phyloP scores from a whole-genome alignment of 2,888 invertebrate genomes.

The Melanchra persicariae region DNA sequence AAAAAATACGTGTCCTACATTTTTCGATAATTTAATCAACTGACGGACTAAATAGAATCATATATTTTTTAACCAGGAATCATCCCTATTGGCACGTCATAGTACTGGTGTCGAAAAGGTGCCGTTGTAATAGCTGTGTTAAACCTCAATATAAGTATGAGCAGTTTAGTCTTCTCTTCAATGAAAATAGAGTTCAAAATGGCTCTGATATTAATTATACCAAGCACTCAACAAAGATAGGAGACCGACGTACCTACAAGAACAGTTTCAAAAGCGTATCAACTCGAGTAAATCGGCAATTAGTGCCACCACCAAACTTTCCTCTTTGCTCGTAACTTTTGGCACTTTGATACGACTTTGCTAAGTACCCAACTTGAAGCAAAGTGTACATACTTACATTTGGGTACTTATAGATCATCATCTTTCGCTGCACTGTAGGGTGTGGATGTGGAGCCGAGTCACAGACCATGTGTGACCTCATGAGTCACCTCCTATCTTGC shows the following conservation, averaged over 20 bases:
- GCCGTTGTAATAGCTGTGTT: not conserved
- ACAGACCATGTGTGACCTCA: too few relatives aligned
- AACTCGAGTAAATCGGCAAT: constrained; percentile 41
- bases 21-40: too few relatives aligned
- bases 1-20: too few relatives aligned
- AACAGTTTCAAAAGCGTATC: constrained; percentile 45
- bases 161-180: not conserved
- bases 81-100: too few relatives aligned
- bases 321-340: constrained; percentile 23
- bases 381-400: constrained; percentile 12
- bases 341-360: constrained; percentile 33
- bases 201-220: not conserved
- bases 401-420: constrained; percentile 13
- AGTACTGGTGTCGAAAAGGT: not conserved
- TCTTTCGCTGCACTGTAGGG: too few relatives aligned
- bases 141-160: not conserved
- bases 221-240: constrained; percentile 1
- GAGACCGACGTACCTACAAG: not conserved
- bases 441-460: too few relatives aligned
- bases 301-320: constrained; percentile 34
- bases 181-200: constrained; percentile 3
- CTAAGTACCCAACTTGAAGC: constrained; percentile 9
- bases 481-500: too few relatives aligned
- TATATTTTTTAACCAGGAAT: too few relatives aligned
- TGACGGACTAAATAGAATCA: too few relatives aligned